phyloP scores from a whole-genome alignment of 1,140 invertebrate genomes.

The Drosophila quadrilineata region DNA sequence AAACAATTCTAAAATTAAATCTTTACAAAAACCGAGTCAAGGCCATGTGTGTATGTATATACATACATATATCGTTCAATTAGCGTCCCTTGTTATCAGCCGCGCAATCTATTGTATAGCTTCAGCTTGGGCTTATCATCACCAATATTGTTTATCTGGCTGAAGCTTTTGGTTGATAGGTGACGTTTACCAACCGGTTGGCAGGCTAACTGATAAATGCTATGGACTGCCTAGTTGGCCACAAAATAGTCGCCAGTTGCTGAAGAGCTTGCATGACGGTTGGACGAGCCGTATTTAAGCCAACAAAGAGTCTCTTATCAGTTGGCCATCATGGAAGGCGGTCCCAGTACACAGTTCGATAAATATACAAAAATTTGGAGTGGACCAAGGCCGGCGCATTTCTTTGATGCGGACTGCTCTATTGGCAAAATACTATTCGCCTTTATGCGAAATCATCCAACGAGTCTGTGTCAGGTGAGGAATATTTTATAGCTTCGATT shows the following conservation, averaged over 20 bases:
- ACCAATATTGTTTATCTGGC: slow-evolving; percentile 3
- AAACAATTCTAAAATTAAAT: too few relatives aligned
- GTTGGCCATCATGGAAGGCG: slow-evolving; percentile 63
- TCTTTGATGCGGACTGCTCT: slow-evolving; percentile 74
- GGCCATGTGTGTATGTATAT: too few relatives aligned
- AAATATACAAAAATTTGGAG: slow-evolving; percentile 80
- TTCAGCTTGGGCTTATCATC: slow-evolving; percentile 33
- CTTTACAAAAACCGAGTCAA: slow-evolving; percentile 15
- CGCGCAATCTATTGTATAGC: slow-evolving; percentile 12
- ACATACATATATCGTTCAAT: neutral
- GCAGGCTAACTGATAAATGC: slow-evolving; percentile 48
- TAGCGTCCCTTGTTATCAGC: slow-evolving; percentile 5
- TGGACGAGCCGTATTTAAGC: slow-evolving; percentile 25
- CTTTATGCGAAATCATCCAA: slow-evolving; percentile 74
- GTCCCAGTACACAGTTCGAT: slow-evolving; percentile 68
- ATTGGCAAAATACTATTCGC: slow-evolving; percentile 77
- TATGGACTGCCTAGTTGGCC: slow-evolving; percentile 13
- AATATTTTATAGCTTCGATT: too few relatives aligned
- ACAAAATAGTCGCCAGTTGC: slow-evolving; percentile 45
- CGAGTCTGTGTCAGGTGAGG: slow-evolving; percentile 66
- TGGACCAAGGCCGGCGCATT: slow-evolving; percentile 69
- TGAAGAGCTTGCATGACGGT: slow-evolving; percentile 35
- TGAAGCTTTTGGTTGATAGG: slow-evolving; percentile 21
- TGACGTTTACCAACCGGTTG: slow-evolving; percentile 59
- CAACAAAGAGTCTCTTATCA: slow-evolving; percentile 55